Conservation (phyloP, 2,888 invertebrate genomes). For the Ormyrus rosae region DNA sequence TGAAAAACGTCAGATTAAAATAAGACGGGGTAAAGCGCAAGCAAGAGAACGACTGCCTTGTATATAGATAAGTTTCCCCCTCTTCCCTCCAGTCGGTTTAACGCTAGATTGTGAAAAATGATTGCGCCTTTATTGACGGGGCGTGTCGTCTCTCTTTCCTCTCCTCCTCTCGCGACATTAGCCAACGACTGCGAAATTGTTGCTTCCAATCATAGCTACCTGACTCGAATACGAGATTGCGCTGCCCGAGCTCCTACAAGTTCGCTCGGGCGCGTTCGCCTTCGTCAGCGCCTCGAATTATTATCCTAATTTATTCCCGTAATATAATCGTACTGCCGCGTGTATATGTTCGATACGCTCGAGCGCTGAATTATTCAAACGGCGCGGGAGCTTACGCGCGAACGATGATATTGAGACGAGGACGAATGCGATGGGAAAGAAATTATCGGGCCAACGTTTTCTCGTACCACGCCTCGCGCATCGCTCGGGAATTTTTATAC, state of each 20-base stretch:
- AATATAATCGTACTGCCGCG: slow-evolving; percentile 42
- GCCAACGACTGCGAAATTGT: slow-evolving; percentile 65
- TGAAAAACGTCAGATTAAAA: slow-evolving; percentile 5
- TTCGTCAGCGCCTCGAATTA: slow-evolving; percentile 35
- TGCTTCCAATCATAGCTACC: slow-evolving; percentile 68
- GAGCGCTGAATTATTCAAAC: slow-evolving; percentile 48
- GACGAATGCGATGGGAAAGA: slow-evolving; percentile 53
- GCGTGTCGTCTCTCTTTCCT: slow-evolving; percentile 51
- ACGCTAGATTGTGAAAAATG: slow-evolving; percentile 70
- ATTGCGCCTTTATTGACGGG: slow-evolving; percentile 66
- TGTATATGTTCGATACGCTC: slow-evolving; percentile 2
- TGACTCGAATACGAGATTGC: slow-evolving; percentile 65
- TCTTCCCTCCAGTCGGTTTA: slow-evolving; percentile 40
- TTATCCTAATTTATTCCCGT: slow-evolving; percentile 55
- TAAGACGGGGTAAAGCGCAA: slow-evolving; percentile 25
- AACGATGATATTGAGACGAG: slow-evolving; percentile 51
- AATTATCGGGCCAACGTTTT: slow-evolving; percentile 38
- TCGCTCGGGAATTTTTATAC: slow-evolving; percentile 23
- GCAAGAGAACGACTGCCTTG: slow-evolving; percentile 15
- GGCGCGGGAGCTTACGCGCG: slow-evolving; percentile 36
- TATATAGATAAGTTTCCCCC: slow-evolving; percentile 55
- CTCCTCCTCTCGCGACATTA: slow-evolving; percentile 60
- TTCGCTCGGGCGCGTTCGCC: not conserved
- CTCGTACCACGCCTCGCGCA: not conserved
- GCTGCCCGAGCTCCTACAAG: not conserved